These are phyloP conservation scores for Scaptomyza parva DNA, from an alignment of 2,888 invertebrate species.

Conservation along the genomic window DNA sequence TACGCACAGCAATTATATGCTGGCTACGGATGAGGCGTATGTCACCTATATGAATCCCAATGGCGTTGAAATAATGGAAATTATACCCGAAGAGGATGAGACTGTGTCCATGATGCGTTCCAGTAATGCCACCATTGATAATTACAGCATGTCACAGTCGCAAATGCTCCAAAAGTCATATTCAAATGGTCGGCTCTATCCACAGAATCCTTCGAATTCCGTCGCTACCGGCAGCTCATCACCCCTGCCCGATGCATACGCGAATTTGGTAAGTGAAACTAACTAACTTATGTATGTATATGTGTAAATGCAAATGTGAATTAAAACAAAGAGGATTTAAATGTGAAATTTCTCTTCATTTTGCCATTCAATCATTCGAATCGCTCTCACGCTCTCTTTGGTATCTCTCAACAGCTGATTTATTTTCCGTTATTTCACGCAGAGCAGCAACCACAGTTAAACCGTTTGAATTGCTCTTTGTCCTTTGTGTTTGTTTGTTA, in stretches of 20 bases:
- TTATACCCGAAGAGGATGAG: conserved; percentile 84
- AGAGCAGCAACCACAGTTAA: neutral
- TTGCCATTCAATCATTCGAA: neutral
- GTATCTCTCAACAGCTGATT: neutral
- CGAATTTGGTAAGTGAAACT: conserved; percentile 57
- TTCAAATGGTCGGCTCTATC: conserved; percentile 70
- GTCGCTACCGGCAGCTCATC: conserved; percentile 58
- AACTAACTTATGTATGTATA: neutral
- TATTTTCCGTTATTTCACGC: neutral
- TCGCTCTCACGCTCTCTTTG: neutral
- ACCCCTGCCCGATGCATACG: conserved; percentile 56
- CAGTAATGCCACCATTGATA: conserved; percentile 83
- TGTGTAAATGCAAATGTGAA: too few relatives aligned
- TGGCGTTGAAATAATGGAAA: conserved; percentile 85
- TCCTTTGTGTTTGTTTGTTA: neutral
- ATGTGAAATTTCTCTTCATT: neutral
- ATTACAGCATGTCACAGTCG: conserved; percentile 77
- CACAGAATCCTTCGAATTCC: conserved; percentile 36
- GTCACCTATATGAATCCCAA: conserved; percentile 83
- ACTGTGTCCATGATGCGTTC: conserved; percentile 83
- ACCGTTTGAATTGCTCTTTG: neutral
- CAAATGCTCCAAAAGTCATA: conserved; percentile 70
- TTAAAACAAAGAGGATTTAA: neutral
- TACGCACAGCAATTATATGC: conserved; percentile 82
- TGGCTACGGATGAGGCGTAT: conserved; percentile 82